phyloP scores from a whole-genome alignment of 2,888 invertebrate genomes.

The Neoitamus cyanurus region DNA sequence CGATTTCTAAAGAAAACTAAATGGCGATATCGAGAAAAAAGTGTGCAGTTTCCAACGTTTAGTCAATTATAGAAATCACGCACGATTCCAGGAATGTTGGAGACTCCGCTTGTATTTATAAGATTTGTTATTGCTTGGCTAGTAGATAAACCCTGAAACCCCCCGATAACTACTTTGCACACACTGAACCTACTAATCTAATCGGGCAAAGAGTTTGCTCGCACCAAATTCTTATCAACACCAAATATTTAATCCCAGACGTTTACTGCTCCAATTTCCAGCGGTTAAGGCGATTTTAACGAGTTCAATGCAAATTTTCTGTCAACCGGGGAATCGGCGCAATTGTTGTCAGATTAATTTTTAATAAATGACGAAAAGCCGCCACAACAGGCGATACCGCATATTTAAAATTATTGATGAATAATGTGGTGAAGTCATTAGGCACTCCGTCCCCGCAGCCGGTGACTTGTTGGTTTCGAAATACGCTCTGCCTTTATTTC shows the following conservation, averaged over 20 bases:
- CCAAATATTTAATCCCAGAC: background rate
- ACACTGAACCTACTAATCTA: background rate
- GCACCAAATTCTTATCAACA: background rate
- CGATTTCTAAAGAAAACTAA: background rate
- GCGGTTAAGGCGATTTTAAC: background rate
- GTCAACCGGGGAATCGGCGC: background rate
- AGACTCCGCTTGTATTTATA: background rate
- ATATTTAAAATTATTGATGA: constrained; percentile 15
- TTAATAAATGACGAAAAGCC: background rate
- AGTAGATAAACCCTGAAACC: background rate
- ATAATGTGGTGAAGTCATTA: constrained; percentile 24
- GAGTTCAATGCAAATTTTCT: background rate
- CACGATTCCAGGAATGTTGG: background rate
- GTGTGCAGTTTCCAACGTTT: background rate
- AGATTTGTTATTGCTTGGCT: background rate
- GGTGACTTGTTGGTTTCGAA: background rate
- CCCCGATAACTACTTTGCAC: background rate
- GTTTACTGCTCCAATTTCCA: background rate
- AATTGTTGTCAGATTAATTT: background rate
- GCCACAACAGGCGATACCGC: background rate
- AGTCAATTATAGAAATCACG: background rate
- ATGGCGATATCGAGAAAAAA: background rate
- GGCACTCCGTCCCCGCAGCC: background rate
- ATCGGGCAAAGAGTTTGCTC: background rate
- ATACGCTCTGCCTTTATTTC: background rate